A percentile compares a stretch with the other conserved stretches of the same genome.
Evolutionary conservation across 2,797 vertebrate genomes (phyloP).

Genomic region (Bovichtus diacanthus): DNA sequence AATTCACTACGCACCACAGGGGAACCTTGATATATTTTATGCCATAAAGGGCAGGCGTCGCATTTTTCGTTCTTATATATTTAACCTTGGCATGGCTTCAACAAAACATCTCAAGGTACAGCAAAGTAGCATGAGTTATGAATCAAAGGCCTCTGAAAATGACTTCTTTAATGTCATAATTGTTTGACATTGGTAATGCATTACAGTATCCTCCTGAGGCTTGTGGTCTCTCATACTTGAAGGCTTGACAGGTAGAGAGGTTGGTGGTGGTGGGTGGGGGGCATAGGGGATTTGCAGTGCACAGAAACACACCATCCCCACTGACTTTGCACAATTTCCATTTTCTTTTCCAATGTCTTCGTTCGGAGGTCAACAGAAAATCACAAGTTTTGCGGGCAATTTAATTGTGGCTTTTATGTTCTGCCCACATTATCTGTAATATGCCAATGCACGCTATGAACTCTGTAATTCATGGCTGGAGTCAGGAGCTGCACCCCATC

Average conservation of each 20-base stretch:
- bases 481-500: neutral
- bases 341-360: neutral
- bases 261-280: neutral
- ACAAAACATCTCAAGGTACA: constrained; percentile 15
- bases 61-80: neutral
- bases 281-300: too few species aligned
- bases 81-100: constrained; percentile 32
- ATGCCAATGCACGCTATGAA: constrained; percentile 7
- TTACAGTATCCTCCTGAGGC: constrained; percentile 42
- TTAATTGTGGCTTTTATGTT: constrained; percentile 17
- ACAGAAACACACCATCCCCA: neutral
- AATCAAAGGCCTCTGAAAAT: constrained; percentile 21
- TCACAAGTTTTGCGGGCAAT: neutral
- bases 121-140: constrained; percentile 14
- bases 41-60: constrained; percentile 23
- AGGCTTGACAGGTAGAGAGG: constrained; percentile 8
- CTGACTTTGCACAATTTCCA: neutral
- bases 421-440: neutral
- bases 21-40: constrained; percentile 19
- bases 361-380: constrained; percentile 1
- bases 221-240: constrained; percentile 23
- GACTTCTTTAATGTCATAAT: constrained; percentile 41
- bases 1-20: neutral
- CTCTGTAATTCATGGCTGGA: neutral
- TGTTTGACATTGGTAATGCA: constrained; percentile 61